Evolutionary conservation across 2,113 vertebrate genomes (phyloP).

Genomic region (Melanerpes aurifrons): DNA sequence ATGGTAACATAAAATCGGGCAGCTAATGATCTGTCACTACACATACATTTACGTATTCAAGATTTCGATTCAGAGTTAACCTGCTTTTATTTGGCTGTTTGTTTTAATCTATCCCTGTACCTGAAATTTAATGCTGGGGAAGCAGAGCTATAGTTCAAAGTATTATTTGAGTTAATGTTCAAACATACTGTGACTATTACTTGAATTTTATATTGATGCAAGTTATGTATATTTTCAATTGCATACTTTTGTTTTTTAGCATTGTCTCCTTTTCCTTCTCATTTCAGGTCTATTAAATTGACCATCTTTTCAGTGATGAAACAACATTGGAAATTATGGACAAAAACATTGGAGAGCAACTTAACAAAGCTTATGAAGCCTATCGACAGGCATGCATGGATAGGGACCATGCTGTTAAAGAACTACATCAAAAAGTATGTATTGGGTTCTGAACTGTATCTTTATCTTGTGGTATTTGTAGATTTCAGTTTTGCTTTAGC

Average conservation of each 20-base stretch:
- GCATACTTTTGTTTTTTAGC: neutral
- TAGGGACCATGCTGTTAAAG: constrained; percentile 87
- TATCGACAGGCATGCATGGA: constrained; percentile 94
- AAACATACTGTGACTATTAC: neutral
- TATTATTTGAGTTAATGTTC: neutral
- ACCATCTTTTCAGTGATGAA: constrained; percentile 87
- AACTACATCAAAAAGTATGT: constrained; percentile 90
- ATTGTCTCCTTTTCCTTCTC: constrained; percentile 34
- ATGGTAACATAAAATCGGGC: neutral
- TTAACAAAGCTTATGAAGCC: constrained; percentile 98
- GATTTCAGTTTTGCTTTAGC: constrained; percentile 23
- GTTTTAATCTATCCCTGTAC: neutral
- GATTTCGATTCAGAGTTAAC: neutral
- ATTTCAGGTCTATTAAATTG: constrained; percentile 66
- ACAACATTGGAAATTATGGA: constrained; percentile 90
- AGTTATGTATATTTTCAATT: neutral
- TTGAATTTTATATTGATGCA: neutral
- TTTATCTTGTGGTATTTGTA: neutral
- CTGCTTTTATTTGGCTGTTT: neutral
- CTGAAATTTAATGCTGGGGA: neutral
- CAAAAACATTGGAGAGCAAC: constrained; percentile 95
- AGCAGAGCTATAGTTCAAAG: neutral
- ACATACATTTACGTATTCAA: neutral
- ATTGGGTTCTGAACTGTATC: neutral
- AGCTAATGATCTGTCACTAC: neutral